A percentile compares a stretch with the other conserved stretches of the same genome.
phyloP scores from a whole-genome alignment of 2,113 vertebrate genomes.

The Lycocorax pyrrhopterus region DNA sequence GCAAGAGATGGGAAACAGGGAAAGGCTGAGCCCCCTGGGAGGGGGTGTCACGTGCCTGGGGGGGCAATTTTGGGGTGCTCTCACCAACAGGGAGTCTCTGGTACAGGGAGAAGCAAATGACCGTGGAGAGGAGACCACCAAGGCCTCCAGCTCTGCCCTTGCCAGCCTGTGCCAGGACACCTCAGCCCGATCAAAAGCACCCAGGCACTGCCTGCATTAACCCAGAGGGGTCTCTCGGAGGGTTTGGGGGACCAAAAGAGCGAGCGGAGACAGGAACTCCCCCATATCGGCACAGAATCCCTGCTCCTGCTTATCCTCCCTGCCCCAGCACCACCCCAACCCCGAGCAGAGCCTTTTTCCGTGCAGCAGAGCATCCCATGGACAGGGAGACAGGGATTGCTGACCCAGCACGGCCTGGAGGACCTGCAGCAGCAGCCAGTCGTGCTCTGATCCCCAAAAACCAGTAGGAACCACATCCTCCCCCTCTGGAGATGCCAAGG shows the following conservation, averaged over 20 bases:
- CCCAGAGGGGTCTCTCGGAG: fast-evolving
- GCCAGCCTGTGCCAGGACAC: neutral
- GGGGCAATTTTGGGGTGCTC: neutral
- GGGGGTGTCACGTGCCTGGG: fast-evolving
- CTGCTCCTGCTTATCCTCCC: neutral
- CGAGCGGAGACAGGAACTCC: neutral
- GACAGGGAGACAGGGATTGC: fast-evolving
- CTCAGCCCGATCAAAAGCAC: neutral
- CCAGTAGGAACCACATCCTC: neutral
- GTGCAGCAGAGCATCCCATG: fast-evolving
- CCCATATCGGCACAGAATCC: fast-evolving
- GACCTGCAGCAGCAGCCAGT: neutral
- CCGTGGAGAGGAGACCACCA: neutral
- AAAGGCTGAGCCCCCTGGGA: neutral
- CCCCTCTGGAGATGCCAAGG: neutral
- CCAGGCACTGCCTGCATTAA: neutral
- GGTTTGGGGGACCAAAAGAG: neutral
- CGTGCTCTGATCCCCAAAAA: neutral
- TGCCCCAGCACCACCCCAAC: neutral
- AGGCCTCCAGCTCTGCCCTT: neutral
- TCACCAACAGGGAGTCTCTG: fast-evolving
- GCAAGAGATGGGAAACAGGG: neutral
- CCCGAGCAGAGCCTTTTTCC: neutral
- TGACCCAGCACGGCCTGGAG: fast-evolving
- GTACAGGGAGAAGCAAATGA: fast-evolving